Percentiles rank a stretch among this genome's conserved stretches.
These are phyloP conservation scores for Melinaea menophilus DNA, from an alignment of 2,888 invertebrate species.

Conservation along the genomic window DNA sequence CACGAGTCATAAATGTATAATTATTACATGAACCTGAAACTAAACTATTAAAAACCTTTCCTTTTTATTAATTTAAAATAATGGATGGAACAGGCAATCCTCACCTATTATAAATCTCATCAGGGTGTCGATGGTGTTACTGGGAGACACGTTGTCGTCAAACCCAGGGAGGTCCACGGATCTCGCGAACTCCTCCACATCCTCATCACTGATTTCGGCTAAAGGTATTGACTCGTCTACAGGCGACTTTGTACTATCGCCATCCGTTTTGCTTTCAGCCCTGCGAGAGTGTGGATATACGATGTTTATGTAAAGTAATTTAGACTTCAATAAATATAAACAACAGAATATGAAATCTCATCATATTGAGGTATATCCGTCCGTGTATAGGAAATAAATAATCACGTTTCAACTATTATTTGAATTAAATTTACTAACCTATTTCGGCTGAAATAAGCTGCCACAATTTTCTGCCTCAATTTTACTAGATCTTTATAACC, in stretches of 20 bases:
- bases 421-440: constrained; percentile 42
- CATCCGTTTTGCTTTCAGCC: constrained; percentile 55
- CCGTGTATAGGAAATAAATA: neutral
- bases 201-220: constrained; percentile 84
- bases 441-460: constrained; percentile 62
- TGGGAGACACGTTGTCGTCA: constrained; percentile 89
- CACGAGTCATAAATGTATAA: no score
- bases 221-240: constrained; percentile 73
- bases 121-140: constrained; percentile 84
- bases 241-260: constrained; percentile 53
- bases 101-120: constrained; percentile 83
- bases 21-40: no score
- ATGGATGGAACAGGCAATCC: constrained; percentile 21
- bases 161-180: constrained; percentile 88
- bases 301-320: no score
- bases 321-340: no score
- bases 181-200: constrained; percentile 85
- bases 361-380: neutral
- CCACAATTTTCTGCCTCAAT: constrained; percentile 64
- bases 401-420: neutral
- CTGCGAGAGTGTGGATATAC: constrained; percentile 38
- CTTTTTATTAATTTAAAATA: neutral
- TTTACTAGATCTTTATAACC: constrained; percentile 61
- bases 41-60: no score
- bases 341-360: neutral